phyloP scores from a whole-genome alignment of 2,113 vertebrate genomes.

The Nerophis lumbriciformis region DNA sequence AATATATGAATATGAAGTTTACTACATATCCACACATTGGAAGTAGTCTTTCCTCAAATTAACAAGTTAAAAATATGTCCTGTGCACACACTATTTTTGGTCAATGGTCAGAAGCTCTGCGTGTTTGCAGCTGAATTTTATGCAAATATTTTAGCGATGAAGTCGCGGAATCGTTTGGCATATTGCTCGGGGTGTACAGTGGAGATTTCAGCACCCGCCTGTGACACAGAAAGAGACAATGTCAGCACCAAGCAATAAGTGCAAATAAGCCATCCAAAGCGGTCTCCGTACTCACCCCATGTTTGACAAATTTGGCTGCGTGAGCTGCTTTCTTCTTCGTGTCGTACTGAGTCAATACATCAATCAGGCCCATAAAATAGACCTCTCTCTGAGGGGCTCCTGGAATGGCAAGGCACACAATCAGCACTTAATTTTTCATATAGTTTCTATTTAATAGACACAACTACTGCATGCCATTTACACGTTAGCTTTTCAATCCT shows the following conservation, averaged over 20 bases:
- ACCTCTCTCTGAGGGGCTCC: constrained; percentile 85
- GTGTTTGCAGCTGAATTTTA: constrained; percentile 41
- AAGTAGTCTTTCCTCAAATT: constrained; percentile 25
- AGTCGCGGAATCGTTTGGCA: constrained; percentile 85
- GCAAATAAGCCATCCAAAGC: not conserved
- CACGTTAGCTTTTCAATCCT: no score
- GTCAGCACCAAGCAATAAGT: not conserved
- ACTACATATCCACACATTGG: constrained; percentile 40
- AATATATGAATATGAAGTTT: constrained; percentile 57
- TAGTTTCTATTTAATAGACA: no score
- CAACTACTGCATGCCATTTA: no score
- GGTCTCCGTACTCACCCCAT: constrained; percentile 73
- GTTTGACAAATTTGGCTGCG: constrained; percentile 88
- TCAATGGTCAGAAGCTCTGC: constrained; percentile 18
- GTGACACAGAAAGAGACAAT: constrained; percentile 19
- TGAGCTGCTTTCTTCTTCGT: constrained; percentile 90
- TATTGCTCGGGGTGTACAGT: constrained; percentile 88
- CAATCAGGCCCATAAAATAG: constrained; percentile 90
- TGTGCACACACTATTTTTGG: constrained; percentile 27
- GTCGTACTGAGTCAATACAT: constrained; percentile 87
- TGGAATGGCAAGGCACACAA: constrained; percentile 32
- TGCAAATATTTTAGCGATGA: constrained; percentile 85
- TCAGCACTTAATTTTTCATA: not conserved
- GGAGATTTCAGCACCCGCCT: constrained; percentile 89
- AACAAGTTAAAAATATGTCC: not conserved